Evolutionary conservation across 2,888 invertebrate genomes (phyloP), one percentile per base, ranked within the genome.

Genomic region (Unio pictorum): DNA sequence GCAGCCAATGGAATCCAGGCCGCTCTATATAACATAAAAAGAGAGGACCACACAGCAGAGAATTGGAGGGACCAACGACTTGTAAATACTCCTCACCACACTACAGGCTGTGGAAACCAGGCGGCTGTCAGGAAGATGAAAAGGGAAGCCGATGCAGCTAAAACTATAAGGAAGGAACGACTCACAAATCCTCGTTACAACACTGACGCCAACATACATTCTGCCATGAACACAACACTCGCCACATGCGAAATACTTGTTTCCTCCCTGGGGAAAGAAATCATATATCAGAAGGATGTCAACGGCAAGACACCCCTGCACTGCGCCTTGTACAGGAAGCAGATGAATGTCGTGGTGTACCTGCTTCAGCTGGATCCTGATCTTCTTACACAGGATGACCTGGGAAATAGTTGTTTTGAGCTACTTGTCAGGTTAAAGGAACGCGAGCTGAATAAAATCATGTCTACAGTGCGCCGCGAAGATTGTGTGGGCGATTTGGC

Each of bases 291-390:
- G 23, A 62, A 64, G n/a, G 79, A 80, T 58, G 64, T 67, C 7
- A 58, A 71, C 58, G 68, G 60, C 3, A 64, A 69, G 28, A 73
- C 77, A 0, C 77, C 80, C 17, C 71, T 80, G 0, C 80, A 80
- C 61, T 73, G 72, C 28, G 80, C 80, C 17, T 65, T 80, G 8
- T 74, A 71, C 30, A 60, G 57, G 60, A 67, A 60, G 8, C 59
- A 66, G 55, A 45, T 73, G 28, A 54, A 71, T n/a, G 71, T 75
- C 11, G 68, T 73, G 1, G 65, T 71, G 54, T 81, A 79, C 56
- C 71, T 81, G 11, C 70, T 81, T 1, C 77, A 79, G 30, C 65
- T 78, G 30, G 71, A 71, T 15, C 73, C 81, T 1, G 79, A 81
- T 30, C 26, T 79, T 15, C 55, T 65, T 30, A 30, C 64, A 11